Evolutionary conservation across 2,888 invertebrate genomes (phyloP).

Genomic region (Diarsia rubi): DNA sequence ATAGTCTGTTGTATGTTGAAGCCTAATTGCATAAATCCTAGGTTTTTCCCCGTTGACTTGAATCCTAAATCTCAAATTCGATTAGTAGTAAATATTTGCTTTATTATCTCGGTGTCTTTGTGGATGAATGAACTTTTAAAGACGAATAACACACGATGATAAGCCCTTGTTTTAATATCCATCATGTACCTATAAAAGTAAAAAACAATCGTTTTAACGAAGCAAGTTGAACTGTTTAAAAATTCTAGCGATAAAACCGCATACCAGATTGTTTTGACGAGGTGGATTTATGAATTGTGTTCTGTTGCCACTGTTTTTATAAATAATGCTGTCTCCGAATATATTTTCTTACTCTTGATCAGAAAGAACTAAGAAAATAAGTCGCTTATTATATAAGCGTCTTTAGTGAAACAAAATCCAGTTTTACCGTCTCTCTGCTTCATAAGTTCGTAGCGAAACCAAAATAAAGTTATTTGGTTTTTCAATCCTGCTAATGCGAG

Average conservation of each 20-base stretch:
- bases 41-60: neutral
- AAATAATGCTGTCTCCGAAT: neutral
- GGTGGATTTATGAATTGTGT: neutral
- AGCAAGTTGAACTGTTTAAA: neutral
- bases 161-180: constrained; percentile 3
- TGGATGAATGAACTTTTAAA: constrained; percentile 33
- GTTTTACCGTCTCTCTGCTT: constrained; percentile 1
- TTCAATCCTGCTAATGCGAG: constrained; percentile 3
- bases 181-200: neutral
- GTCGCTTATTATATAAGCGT: neutral
- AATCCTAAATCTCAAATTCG: neutral
- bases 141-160: neutral
- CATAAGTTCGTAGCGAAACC: constrained; percentile 8
- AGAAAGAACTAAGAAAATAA: neutral
- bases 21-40: neutral
- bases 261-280: neutral
- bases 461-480: constrained; percentile 6
- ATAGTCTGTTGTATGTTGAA: constrained; percentile 1
- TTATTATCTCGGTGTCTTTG: constrained; percentile 1
- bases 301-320: neutral
- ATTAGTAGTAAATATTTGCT: neutral
- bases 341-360: neutral
- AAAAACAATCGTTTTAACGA: constrained; percentile 7
- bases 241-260: constrained; percentile 7
- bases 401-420: neutral